Evolutionary conservation across 2,113 vertebrate genomes (phyloP).

Genomic region (Thamnophis sirtalis): DNA sequence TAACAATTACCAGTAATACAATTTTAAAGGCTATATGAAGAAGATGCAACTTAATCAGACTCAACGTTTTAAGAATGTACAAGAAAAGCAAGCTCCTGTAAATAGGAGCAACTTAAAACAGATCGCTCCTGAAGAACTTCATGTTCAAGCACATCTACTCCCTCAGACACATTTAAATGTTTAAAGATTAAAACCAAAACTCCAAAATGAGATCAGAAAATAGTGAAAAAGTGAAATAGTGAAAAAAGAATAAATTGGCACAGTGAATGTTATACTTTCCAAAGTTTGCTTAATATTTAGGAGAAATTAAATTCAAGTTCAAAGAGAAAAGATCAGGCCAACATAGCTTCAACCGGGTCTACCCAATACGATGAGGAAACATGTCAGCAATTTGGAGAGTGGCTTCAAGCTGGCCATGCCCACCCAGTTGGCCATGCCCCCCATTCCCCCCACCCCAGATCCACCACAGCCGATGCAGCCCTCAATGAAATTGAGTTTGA

Average conservation of each 20-base stretch:
- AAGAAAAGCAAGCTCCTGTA: neutral
- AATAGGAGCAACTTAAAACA: neutral
- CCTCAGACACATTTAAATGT: neutral
- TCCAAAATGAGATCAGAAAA: neutral
- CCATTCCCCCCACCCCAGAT: no score
- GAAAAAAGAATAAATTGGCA: neutral
- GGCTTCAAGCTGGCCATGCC: no score
- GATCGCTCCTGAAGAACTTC: neutral
- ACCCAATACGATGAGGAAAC: no score
- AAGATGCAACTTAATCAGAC: neutral
- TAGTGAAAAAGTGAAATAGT: neutral
- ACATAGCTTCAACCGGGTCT: no score
- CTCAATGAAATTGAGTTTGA: no score
- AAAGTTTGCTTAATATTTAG: neutral
- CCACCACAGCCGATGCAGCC: no score
- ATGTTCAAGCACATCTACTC: neutral
- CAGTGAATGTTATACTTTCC: neutral
- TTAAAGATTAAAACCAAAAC: neutral
- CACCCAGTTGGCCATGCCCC: no score
- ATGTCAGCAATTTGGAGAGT: no score
- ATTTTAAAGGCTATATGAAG: neutral
- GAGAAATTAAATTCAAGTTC: neutral
- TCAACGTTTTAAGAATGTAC: neutral
- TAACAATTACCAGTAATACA: neutral
- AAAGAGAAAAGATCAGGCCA: no score